Conservation (phyloP, 2,797 vertebrate species). For the Rousettus madagascariensis region DNA sequence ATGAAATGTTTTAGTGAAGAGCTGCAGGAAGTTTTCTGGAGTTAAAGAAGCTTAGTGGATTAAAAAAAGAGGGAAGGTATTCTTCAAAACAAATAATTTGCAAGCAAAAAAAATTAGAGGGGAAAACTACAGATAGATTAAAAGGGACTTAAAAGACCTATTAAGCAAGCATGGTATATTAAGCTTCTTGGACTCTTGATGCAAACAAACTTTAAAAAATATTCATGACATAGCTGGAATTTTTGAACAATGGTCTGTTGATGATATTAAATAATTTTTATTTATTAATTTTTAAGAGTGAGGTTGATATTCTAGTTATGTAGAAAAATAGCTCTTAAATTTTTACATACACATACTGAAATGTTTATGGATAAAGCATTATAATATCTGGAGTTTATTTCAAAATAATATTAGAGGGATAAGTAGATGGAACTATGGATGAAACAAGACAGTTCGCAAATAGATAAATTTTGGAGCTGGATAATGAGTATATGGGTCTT, state of each 20-base stretch:
- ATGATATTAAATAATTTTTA: background rate
- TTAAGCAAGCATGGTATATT: background rate
- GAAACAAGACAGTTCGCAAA: background rate
- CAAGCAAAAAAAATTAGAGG: background rate
- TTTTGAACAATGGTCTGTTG: background rate
- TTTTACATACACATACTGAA: background rate
- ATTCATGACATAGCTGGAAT: background rate
- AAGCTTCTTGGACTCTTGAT: background rate
- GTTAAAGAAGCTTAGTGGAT: background rate
- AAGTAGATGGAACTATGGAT: background rate
- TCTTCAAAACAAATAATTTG: background rate
- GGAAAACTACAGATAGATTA: background rate
- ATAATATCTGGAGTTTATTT: background rate
- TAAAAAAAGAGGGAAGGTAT: background rate
- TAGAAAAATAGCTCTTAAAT: background rate
- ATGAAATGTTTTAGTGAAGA: slow-evolving; percentile 19
- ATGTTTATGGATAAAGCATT: background rate
- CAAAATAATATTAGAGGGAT: background rate
- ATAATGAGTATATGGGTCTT: background rate
- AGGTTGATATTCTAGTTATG: background rate
- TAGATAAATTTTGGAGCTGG: background rate
- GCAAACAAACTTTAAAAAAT: background rate
- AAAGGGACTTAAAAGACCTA: background rate
- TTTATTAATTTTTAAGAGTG: background rate
- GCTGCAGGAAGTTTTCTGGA: background rate